Evolutionary conservation across 2,797 vertebrate species (phyloP).

Genomic region (Eulemur albifrons): DNA sequence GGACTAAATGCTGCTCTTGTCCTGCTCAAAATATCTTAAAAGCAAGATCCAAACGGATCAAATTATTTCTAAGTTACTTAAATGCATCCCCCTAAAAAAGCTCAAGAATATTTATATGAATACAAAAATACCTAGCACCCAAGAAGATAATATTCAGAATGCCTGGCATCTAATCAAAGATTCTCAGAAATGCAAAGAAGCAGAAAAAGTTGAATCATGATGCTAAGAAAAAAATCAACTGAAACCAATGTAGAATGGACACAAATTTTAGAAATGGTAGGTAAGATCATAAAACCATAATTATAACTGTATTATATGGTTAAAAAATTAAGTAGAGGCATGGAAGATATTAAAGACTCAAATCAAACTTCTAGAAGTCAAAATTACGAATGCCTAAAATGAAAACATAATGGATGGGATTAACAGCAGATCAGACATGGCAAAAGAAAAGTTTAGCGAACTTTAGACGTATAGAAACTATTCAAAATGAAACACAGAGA

Average conservation of each 20-base stretch:
- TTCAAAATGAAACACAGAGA: not conserved
- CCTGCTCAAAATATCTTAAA: not conserved
- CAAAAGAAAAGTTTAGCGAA: not conserved
- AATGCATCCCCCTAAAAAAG: not conserved
- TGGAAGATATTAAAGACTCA: not conserved
- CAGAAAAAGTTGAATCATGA: not conserved
- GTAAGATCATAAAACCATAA: not conserved
- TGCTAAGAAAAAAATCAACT: not conserved
- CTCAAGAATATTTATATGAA: not conserved
- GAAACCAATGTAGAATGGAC: not conserved
- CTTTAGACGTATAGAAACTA: not conserved
- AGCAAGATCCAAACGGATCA: not conserved
- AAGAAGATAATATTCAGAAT: too few relatives aligned
- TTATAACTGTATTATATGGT: not conserved
- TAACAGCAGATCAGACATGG: not conserved
- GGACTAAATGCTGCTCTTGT: not conserved
- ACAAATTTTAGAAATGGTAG: not conserved
- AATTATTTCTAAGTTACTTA: slow-evolving; percentile 19
- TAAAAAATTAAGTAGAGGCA: not conserved
- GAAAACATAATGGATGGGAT: not conserved
- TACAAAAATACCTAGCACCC: slow-evolving; percentile 9
- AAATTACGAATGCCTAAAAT: not conserved
- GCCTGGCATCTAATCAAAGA: not conserved
- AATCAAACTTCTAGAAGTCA: not conserved
- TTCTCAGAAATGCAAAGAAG: not conserved